A percentile compares a stretch with the other conserved stretches of the same genome.
Conservation (phyloP, 2,797 vertebrate species). For the Adelosebastes latens region DNA sequence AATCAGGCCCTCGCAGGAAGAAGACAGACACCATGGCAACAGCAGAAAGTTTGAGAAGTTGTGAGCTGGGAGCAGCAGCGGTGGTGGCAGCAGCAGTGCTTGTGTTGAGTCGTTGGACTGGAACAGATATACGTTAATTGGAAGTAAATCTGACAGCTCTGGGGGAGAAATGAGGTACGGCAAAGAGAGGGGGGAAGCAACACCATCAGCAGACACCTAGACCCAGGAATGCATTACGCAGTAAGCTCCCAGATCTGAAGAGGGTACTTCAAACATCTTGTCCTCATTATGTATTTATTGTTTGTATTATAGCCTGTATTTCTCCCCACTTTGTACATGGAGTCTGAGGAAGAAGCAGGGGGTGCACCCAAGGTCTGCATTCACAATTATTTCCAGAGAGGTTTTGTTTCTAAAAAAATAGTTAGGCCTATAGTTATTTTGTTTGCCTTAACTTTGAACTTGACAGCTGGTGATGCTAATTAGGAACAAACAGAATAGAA, state of each 20-base stretch:
- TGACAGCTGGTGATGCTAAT: slow-evolving; percentile 77
- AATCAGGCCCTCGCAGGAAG: slow-evolving; percentile 45
- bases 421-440: slow-evolving; percentile 69
- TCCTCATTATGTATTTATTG: slow-evolving; percentile 82
- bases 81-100: slow-evolving; percentile 59
- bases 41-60: slow-evolving; percentile 83
- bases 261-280: slow-evolving; percentile 82
- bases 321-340: slow-evolving; percentile 47
- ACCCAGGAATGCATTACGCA: slow-evolving; percentile 77
- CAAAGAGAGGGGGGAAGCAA: slow-evolving; percentile 46
- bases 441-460: slow-evolving; percentile 66
- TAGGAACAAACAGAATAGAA: slow-evolving; percentile 75
- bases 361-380: slow-evolving; percentile 7
- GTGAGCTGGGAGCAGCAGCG: slow-evolving; percentile 75
- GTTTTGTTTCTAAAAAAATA: slow-evolving; percentile 53
- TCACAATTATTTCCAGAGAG: slow-evolving; percentile 63
- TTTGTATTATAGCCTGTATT: slow-evolving; percentile 70
- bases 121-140: slow-evolving; percentile 93
- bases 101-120: slow-evolving; percentile 84
- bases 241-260: slow-evolving; percentile 77
- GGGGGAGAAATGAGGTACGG: slow-evolving; percentile 73
- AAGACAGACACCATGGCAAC: slow-evolving; percentile 85
- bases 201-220: slow-evolving; percentile 78
- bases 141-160: slow-evolving; percentile 90
- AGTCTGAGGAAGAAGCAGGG: slow-evolving; percentile 6